These are phyloP conservation scores for Ypsolopha sequella DNA, from an alignment of 2,888 invertebrate species.

Conservation along the genomic window DNA sequence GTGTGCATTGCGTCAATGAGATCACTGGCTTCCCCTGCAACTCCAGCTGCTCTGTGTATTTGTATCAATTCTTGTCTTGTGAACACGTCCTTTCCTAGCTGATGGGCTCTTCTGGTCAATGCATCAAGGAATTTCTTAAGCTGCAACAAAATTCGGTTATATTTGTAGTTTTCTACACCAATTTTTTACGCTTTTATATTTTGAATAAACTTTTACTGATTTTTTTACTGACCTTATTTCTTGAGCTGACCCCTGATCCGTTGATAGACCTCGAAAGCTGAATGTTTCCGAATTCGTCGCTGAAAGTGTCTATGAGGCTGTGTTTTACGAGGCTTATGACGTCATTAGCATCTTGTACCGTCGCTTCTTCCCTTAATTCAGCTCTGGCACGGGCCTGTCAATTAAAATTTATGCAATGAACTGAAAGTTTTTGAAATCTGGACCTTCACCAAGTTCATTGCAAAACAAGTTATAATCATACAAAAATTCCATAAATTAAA, in stretches of 20 bases:
- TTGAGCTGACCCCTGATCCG: conserved; percentile 80
- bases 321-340: conserved; percentile 87
- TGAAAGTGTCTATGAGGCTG: conserved; percentile 82
- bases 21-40: conserved; percentile 75
- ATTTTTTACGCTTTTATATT: background rate
- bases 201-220: background rate
- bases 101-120: conserved; percentile 75
- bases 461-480: too few relatives aligned
- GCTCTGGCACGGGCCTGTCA: conserved; percentile 87
- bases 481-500: too few relatives aligned
- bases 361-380: conserved; percentile 86
- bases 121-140: conserved; percentile 79
- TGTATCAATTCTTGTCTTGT: conserved; percentile 81
- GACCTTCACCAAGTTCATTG: too few relatives aligned
- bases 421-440: too few relatives aligned
- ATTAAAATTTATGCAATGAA: background rate
- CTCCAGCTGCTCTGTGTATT: conserved; percentile 75
- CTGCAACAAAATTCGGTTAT: conserved; percentile 46
- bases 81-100: conserved; percentile 78
- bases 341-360: conserved; percentile 84
- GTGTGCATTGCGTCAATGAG: conserved; percentile 85
- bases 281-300: conserved; percentile 77
- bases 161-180: background rate
- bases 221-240: conserved; percentile 66
- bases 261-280: conserved; percentile 75